Evolutionary conservation across 2,797 vertebrate species (phyloP), one percentile per base, ranked within the genome.

Genomic region (Aplochiton taeniatus): DNA sequence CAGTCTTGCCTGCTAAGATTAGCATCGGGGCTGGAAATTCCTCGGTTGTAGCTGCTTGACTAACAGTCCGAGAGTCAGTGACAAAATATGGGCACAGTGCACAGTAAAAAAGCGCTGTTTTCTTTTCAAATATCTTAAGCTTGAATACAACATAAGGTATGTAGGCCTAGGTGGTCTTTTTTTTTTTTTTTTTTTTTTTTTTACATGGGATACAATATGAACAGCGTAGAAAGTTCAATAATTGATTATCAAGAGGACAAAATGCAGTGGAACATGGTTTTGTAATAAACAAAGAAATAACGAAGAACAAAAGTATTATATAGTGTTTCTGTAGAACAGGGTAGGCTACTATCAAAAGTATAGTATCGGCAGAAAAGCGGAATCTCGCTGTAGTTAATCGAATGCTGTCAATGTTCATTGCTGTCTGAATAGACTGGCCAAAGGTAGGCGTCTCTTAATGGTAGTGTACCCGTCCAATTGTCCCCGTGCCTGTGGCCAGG

Each of bases 401-500:
- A 31, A 31, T 31, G 31, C 31, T n/a, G n/a, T n/a, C n/a, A n/a
- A n/a, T n/a, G n/a, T n/a, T n/a, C n/a, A n/a, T n/a, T n/a, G n/a
- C n/a, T 31, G 6, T 31, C 31, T 31, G 31, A 31, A 3, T 3
- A 31, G 31, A 31, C 31, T 31, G 44, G 20, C 16, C 4, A 54
- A 54, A 53, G 66, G 53, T 18, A 9, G 57, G 46, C 47, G 41
- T 41, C 41, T 4, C 14, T 78, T 72, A 92, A 80, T 80, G 85
- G 83, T 91, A 92, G 75, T 92, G 89, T 14, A 89, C 89, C 79
- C 94, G 83, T 87, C 95, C 84, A 75, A 95, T 89, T 43, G 90
- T 92, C 14, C 91, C 91, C 0, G 91, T 98, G 49, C 96, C 89
- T 3, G 94, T 95, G 13, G 88, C 89, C 0, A 96, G 92, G 41